A percentile compares a stretch with the other conserved stretches of the same genome.
Evolutionary conservation across 2,113 vertebrate species (phyloP).

Genomic region (Protomyctophum bolini): DNA sequence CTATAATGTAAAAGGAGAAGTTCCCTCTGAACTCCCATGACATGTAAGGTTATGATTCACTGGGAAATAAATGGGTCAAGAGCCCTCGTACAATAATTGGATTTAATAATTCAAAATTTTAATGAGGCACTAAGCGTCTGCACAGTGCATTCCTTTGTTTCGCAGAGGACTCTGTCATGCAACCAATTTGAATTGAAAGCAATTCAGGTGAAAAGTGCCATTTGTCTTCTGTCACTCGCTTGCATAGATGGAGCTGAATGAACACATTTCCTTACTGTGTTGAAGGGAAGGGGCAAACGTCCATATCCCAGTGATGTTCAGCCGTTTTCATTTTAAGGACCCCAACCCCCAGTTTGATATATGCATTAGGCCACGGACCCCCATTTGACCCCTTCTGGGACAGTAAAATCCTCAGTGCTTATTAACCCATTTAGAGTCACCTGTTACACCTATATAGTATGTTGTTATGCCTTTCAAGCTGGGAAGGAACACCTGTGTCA

Average conservation of each 20-base stretch:
- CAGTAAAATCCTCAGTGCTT: no score
- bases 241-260: constrained; percentile 25
- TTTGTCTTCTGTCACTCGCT: constrained; percentile 55
- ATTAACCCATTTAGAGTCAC: no score
- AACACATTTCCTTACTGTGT: constrained; percentile 14
- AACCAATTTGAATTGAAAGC: constrained; percentile 66
- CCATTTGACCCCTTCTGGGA: no score
- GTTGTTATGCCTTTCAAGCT: no score
- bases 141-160: constrained; percentile 70
- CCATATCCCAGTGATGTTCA: no score
- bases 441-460: no score
- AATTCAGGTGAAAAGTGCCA: constrained; percentile 57
- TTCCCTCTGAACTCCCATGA: constrained; percentile 31
- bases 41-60: constrained; percentile 57
- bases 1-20: constrained; percentile 12
- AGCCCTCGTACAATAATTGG: constrained; percentile 74
- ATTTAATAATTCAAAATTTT: constrained; percentile 81
- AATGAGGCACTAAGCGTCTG: constrained; percentile 62
- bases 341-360: no score
- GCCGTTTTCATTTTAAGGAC: no score
- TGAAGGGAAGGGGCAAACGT: background rate
- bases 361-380: no score
- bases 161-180: constrained; percentile 69
- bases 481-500: no score
- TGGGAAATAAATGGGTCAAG: constrained; percentile 72